phyloP scores from a whole-genome alignment of 2,797 vertebrate genomes.

The Mastacembelus armatus region DNA sequence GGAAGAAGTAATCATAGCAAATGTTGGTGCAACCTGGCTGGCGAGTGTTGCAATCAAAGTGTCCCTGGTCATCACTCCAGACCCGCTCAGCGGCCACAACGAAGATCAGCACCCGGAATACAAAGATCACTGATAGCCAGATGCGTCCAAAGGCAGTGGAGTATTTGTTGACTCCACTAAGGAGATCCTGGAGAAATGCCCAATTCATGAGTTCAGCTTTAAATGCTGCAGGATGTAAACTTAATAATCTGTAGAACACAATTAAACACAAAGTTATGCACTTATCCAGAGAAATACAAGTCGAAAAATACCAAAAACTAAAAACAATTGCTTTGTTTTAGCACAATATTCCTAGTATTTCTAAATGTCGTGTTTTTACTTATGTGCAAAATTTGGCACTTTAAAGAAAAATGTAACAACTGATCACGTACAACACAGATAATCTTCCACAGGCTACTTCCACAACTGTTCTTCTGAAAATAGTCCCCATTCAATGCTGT shows the following conservation, averaged over 20 bases:
- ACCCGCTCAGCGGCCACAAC: constrained; percentile 93
- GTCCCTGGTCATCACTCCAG: constrained; percentile 92
- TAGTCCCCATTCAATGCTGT: not conserved
- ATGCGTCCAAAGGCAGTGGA: constrained; percentile 92
- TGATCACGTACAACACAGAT: constrained; percentile 18
- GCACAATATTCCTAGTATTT: too few species aligned
- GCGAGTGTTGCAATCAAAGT: constrained; percentile 93
- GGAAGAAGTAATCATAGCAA: constrained; percentile 92
- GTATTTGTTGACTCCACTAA: constrained; percentile 93
- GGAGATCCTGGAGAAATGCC: constrained; percentile 87
- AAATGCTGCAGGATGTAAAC: not conserved
- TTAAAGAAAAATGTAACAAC: constrained; percentile 28
- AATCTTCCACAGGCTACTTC: not conserved
- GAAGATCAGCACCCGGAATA: constrained; percentile 91
- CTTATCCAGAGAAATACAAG: not conserved
- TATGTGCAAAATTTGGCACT: constrained; percentile 5
- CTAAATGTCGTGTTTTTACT: constrained; percentile 9
- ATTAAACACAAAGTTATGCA: constrained; percentile 9
- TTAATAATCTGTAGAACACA: constrained; percentile 1
- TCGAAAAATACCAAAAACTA: not conserved
- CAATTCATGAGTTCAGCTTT: constrained; percentile 87
- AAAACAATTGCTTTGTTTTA: too few species aligned
- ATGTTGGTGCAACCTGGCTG: constrained; percentile 93
- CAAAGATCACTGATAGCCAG: constrained; percentile 93
- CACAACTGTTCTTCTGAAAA: not conserved